phyloP scores from a whole-genome alignment of 2,888 invertebrate genomes.

The Gymnoscelis rufifasciata region DNA sequence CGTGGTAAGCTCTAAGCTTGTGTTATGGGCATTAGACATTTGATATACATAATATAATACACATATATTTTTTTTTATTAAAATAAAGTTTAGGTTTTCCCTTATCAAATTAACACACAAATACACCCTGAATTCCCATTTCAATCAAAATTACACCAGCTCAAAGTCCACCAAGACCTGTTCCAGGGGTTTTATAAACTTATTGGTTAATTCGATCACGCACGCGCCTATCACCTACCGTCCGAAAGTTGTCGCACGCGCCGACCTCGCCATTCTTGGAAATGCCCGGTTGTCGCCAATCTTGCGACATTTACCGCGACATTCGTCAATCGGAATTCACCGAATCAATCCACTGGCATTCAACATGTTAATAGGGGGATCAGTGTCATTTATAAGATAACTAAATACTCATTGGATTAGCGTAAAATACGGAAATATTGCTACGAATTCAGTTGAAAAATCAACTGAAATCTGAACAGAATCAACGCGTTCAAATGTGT shows the following conservation, averaged over 20 bases:
- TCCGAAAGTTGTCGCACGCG: conserved; percentile 25
- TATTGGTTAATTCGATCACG: conserved; percentile 1
- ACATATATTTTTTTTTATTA: too few relatives aligned
- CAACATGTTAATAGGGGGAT: not conserved
- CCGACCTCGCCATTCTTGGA: conserved; percentile 32
- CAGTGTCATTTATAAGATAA: not conserved
- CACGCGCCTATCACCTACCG: not conserved
- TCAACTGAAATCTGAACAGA: too few relatives aligned
- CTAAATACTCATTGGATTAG: too few relatives aligned
- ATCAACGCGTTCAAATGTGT: too few relatives aligned
- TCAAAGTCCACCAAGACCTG: not conserved
- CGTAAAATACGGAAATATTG: too few relatives aligned
- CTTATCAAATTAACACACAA: too few relatives aligned
- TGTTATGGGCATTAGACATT: too few relatives aligned
- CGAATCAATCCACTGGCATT: conserved; percentile 2
- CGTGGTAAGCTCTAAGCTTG: too few relatives aligned
- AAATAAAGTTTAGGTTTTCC: too few relatives aligned
- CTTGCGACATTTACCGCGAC: conserved; percentile 21
- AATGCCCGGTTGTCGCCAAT: conserved; percentile 21
- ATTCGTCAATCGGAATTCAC: conserved; percentile 13
- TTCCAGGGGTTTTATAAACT: not conserved
- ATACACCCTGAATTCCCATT: not conserved
- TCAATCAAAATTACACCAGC: not conserved
- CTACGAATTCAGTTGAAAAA: too few relatives aligned
- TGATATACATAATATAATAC: too few relatives aligned